Evolutionary conservation across 2,888 invertebrate species (phyloP).

Genomic region (Caenorhabditis macrosperma): DNA sequence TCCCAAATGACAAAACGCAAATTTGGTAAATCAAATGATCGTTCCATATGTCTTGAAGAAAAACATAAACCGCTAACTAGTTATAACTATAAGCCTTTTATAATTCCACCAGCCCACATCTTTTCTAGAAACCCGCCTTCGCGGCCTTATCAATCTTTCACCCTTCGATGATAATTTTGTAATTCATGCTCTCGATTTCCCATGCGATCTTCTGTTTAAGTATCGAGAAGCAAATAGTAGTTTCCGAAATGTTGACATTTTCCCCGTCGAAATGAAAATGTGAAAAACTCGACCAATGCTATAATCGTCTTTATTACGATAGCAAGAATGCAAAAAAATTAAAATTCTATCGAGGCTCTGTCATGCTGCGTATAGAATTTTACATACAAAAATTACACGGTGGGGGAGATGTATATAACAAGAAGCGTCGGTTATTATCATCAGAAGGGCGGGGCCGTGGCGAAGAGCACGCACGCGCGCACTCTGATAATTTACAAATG

Average conservation of each 20-base stretch:
- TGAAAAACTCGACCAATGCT: slow-evolving; percentile 1
- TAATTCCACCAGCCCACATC: too few species aligned
- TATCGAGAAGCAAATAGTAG: too few species aligned
- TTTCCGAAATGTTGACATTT: background rate
- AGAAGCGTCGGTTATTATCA: slow-evolving; percentile 49
- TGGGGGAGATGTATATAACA: slow-evolving; percentile 28
- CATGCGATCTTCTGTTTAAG: too few species aligned
- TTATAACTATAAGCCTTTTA: too few species aligned
- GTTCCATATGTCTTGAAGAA: too few species aligned
- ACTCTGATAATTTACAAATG: slow-evolving; percentile 34
- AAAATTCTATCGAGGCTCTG: slow-evolving; percentile 4
- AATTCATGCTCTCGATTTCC: too few species aligned
- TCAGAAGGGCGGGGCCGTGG: slow-evolving; percentile 10
- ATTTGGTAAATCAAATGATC: too few species aligned
- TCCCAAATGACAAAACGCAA: too few species aligned
- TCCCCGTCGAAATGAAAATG: background rate
- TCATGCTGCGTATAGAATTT: slow-evolving; percentile 8
- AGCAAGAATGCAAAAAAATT: slow-evolving; percentile 17
- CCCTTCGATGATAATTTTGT: too few species aligned
- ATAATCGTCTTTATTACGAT: slow-evolving; percentile 47
- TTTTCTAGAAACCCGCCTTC: too few species aligned
- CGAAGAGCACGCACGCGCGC: background rate
- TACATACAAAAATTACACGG: slow-evolving; percentile 27
- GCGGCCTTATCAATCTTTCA: too few species aligned
- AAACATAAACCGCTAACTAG: too few species aligned